Base-by-base conservation (phyloP, 2,797 vertebrate genomes). In the Galagoides demidoff region DNA sequence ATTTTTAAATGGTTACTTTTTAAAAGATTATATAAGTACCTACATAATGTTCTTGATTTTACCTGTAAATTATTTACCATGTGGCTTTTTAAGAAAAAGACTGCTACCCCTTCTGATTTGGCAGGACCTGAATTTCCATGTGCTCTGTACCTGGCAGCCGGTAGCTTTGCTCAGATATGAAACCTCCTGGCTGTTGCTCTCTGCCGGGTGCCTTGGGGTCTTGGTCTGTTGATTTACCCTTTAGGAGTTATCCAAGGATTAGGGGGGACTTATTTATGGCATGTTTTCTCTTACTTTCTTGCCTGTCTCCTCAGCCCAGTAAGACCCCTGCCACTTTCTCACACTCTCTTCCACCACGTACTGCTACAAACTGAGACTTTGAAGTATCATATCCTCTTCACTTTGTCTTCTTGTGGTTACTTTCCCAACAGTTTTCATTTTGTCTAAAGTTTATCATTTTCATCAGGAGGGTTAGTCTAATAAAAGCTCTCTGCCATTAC, bases 1-100 rank as follows among this genome's bases (percentile, higher is more conserved):
- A 14, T n/a, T 86, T 94, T 59, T 71, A 73, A 92, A 66, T 49
- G 13, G 37, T 74, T 83, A 55, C 34, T 77, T 83, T 87, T 85
- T 52, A 4, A 76, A 92, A 39, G 55, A 37, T 37, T 61, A 43
- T 31, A 1, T 52, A 64, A 63, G 12, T 37, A 23, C 20, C 31
- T 57, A 29, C 3, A 17, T 90, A 85, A 43, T 59, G 22, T 74
- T n/a, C 49, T 88, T 23, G 52, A 22, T 77, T 68, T 88, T 73
- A 57, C 78, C 23, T 85, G 31, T 87, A 39, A 77, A 89, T 57
- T 76, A 37, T 19, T 85, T 85, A 20, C 52, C 31, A 3, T 61
- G 25, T 90, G 45, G 4, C 39, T 37, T 13, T 64, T 66, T 73
- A 64, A 43, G 59, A 73, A 83, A 92, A 37, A 39, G 22, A 29